Evolutionary conservation across 2,113 vertebrate genomes (phyloP).

Genomic region (Dromiciops gliroides): DNA sequence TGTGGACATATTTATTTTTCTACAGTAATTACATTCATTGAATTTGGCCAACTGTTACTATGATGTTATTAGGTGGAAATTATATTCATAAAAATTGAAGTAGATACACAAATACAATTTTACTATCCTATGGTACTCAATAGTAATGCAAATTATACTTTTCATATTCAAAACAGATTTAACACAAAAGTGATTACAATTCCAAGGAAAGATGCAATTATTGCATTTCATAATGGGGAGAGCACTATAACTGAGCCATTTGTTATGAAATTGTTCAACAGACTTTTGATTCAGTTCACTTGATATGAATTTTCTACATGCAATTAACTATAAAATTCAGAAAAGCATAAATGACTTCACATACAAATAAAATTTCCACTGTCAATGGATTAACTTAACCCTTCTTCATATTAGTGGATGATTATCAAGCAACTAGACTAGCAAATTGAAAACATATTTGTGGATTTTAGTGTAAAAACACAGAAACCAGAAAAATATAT

Average conservation of each 20-base stretch:
- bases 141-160: slow-evolving; percentile 37
- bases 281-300: background rate
- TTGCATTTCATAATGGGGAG: slow-evolving; percentile 45
- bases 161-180: slow-evolving; percentile 56
- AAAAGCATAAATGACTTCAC: slow-evolving; percentile 16
- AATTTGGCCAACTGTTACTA: slow-evolving; percentile 51
- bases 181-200: slow-evolving; percentile 48
- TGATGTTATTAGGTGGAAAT: slow-evolving; percentile 51
- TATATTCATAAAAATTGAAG: slow-evolving; percentile 62
- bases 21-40: slow-evolving; percentile 38
- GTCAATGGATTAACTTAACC: background rate
- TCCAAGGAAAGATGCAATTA: slow-evolving; percentile 35
- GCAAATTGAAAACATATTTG: background rate
- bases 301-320: slow-evolving; percentile 39
- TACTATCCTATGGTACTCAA: slow-evolving; percentile 14
- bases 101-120: slow-evolving; percentile 50
- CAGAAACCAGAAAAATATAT: slow-evolving; percentile 21
- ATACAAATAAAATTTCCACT: background rate
- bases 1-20: background rate
- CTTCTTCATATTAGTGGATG: background rate
- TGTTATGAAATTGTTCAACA: slow-evolving; percentile 37
- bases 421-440: background rate
- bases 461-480: background rate
- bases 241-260: slow-evolving; percentile 28
- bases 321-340: background rate